Conservation (phyloP, 2,797 vertebrate genomes). For the Alcedo atthis region DNA sequence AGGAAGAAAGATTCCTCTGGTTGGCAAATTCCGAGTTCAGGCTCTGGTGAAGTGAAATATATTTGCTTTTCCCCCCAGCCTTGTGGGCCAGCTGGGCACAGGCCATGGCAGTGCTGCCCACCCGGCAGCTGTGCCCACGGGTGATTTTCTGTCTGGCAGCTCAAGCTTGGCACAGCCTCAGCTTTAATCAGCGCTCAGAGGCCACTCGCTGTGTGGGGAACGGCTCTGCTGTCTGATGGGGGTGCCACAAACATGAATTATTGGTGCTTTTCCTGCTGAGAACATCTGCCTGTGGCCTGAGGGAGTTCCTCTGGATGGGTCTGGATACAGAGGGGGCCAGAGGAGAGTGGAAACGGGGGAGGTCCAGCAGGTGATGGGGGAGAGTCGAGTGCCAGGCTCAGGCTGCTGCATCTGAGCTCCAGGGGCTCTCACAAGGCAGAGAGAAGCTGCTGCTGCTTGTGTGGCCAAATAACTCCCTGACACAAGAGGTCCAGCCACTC, state of each 20-base stretch:
- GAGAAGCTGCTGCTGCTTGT: not conserved
- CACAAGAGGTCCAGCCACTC: not conserved
- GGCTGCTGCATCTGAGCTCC: not conserved
- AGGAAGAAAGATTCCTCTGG: not conserved
- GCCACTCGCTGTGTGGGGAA: fast-evolving
- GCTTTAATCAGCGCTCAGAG: not conserved
- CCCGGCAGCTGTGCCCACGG: fast-evolving
- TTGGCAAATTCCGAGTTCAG: not conserved
- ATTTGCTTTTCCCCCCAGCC: not conserved
- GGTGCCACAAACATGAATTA: not conserved
- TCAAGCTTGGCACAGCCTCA: not conserved
- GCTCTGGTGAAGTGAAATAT: not conserved
- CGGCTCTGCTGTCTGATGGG: not conserved
- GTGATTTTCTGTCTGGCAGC: not conserved
- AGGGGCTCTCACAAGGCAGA: not conserved
- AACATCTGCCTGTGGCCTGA: not conserved
- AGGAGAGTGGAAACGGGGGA: not conserved
- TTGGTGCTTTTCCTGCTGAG: not conserved
- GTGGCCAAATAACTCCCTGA: not conserved
- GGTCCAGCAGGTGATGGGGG: not conserved
- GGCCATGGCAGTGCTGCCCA: fast-evolving
- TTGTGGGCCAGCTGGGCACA: not conserved
- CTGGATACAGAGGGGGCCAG: not conserved
- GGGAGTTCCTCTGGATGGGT: not conserved
- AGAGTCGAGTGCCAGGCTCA: not conserved